Conservation (phyloP, 2,797 vertebrate species). For the Botia almorhae region DNA sequence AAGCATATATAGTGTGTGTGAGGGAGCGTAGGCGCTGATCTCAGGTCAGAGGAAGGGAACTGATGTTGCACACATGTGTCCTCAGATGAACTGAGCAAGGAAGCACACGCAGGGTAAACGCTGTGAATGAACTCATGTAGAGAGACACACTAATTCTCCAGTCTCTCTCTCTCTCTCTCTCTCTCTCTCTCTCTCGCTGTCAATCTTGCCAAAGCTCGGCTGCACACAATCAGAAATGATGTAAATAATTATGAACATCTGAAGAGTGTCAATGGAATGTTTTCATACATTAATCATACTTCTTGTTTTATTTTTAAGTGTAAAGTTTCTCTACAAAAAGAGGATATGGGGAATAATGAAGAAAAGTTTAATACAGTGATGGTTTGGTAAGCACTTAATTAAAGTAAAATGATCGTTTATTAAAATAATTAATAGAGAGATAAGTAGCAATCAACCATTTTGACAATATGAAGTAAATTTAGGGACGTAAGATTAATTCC, state of each 20-base stretch:
- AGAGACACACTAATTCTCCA: background rate
- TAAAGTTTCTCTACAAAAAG: too few species aligned
- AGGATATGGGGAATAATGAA: too few species aligned
- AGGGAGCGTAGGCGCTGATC: conserved; percentile 1
- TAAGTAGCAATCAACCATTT: too few species aligned
- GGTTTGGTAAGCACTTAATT: too few species aligned
- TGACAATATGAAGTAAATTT: too few species aligned
- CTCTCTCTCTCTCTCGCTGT: background rate
- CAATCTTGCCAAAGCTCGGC: background rate
- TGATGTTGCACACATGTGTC: conserved; percentile 25
- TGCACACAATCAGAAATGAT: background rate
- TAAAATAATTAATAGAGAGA: too few species aligned
- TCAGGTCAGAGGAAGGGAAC: conserved; percentile 21
- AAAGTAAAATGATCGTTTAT: too few species aligned
- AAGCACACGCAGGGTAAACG: conserved; percentile 14
- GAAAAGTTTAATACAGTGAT: too few species aligned
- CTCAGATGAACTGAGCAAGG: conserved; percentile 31
- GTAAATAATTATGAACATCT: background rate
- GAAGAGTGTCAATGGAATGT: too few species aligned
- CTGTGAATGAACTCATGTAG: background rate
- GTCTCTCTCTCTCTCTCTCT: background rate
- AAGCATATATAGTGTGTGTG: conserved; percentile 34
- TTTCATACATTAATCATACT: background rate
- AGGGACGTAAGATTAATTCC: too few species aligned
- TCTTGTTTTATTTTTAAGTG: too few species aligned